Evolutionary conservation across 2,113 vertebrate genomes (phyloP).

Genomic region (Chlorodrepanis virens): DNA sequence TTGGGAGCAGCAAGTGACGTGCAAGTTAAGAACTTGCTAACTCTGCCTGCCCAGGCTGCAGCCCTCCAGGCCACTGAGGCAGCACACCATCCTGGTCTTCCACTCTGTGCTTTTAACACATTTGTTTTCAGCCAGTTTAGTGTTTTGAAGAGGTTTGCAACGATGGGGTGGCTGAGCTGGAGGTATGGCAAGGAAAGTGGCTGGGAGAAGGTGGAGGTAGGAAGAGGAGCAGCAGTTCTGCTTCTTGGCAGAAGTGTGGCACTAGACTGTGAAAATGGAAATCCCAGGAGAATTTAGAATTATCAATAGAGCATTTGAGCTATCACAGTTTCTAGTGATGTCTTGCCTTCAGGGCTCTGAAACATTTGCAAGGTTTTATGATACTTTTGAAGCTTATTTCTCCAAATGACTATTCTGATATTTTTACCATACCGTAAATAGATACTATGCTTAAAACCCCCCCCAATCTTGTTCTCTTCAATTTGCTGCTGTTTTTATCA

Average conservation of each 20-base stretch:
- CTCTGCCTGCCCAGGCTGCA: neutral
- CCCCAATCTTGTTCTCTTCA: neutral
- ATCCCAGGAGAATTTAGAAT: neutral
- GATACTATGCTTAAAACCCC: rapidly evolving
- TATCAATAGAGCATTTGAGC: neutral
- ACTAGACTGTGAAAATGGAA: neutral
- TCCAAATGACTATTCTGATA: neutral
- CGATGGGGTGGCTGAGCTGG: neutral
- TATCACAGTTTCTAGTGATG: neutral
- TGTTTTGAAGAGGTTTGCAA: neutral
- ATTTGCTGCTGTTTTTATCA: neutral
- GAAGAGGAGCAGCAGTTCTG: neutral
- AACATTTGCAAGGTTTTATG: neutral
- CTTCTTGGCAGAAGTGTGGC: neutral
- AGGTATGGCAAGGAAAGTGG: neutral
- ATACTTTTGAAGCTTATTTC: neutral
- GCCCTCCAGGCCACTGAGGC: neutral
- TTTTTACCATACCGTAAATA: neutral
- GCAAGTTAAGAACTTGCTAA: neutral
- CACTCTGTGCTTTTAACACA: neutral
- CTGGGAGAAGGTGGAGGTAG: neutral
- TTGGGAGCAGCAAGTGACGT: neutral
- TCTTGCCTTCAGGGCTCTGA: neutral
- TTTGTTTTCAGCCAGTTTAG: neutral
- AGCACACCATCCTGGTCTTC: neutral